phyloP scores from a whole-genome alignment of 2,888 invertebrate species.

The Drosophila rellima region DNA sequence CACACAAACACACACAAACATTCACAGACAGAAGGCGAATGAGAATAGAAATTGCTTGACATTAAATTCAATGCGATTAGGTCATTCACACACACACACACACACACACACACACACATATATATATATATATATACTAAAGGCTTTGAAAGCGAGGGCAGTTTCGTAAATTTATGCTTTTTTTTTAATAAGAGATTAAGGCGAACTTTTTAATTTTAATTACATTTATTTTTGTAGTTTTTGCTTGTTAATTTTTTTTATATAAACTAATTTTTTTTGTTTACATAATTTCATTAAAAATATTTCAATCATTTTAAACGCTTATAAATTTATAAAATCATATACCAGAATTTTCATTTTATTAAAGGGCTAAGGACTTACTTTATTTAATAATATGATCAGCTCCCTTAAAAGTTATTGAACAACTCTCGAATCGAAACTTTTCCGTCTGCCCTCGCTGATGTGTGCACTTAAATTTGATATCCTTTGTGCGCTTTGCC shows the following conservation, averaged over 20 bases:
- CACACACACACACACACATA: slow-evolving; percentile 1
- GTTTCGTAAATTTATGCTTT: neutral
- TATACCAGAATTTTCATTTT: too few relatives aligned
- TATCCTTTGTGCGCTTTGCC: slow-evolving; percentile 70
- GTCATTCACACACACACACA: slow-evolving; percentile 44
- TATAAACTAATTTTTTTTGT: too few relatives aligned
- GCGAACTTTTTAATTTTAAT: neutral
- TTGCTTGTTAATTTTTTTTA: too few relatives aligned
- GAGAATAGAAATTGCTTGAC: slow-evolving; percentile 69
- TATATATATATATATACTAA: neutral
- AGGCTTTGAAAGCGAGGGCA: slow-evolving; percentile 28
- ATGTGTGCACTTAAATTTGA: slow-evolving; percentile 80
- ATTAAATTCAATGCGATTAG: slow-evolving; percentile 81
- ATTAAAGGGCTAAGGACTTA: too few relatives aligned
- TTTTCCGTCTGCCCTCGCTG: slow-evolving; percentile 28
- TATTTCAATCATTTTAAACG: too few relatives aligned
- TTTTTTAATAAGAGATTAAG: neutral
- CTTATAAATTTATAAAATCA: too few relatives aligned
- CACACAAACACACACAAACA: neutral
- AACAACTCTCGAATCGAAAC: slow-evolving; percentile 14
- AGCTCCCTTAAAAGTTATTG: neutral
- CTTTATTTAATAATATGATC: neutral
- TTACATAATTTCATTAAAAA: neutral
- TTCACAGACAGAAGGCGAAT: slow-evolving; percentile 22
- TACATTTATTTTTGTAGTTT: too few relatives aligned